A percentile compares a stretch with the other conserved stretches of the same genome.
phyloP scores from a whole-genome alignment of 2,113 vertebrate species.

The Pangasianodon gigas region DNA sequence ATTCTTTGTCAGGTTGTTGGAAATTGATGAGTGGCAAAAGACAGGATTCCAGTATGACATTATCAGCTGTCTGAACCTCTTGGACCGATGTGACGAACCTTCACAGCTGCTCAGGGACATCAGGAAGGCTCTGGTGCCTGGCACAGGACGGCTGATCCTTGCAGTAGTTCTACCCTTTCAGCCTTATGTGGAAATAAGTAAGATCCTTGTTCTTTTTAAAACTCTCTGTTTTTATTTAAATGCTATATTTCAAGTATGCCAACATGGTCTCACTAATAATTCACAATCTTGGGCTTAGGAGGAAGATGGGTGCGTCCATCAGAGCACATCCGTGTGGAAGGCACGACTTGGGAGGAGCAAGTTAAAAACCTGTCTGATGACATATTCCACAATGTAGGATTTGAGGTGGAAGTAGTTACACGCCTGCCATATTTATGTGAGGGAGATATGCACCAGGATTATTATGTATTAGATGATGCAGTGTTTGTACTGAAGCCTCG shows the following conservation, averaged over 20 bases:
- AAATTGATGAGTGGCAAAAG: slow-evolving; percentile 90
- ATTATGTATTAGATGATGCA: slow-evolving; percentile 93
- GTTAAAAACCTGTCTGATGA: slow-evolving; percentile 83
- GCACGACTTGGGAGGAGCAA: slow-evolving; percentile 95
- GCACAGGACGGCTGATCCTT: slow-evolving; percentile 85
- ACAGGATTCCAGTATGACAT: slow-evolving; percentile 90
- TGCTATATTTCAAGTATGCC: no score
- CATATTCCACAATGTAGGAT: slow-evolving; percentile 85
- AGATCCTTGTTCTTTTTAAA: slow-evolving; percentile 57
- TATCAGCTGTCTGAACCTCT: slow-evolving; percentile 96
- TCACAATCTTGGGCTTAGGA: slow-evolving; percentile 69
- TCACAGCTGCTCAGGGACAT: slow-evolving; percentile 87
- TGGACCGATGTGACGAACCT: slow-evolving; percentile 93
- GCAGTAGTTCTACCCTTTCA: slow-evolving; percentile 93
- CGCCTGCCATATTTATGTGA: slow-evolving; percentile 96
- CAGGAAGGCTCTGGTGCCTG: slow-evolving; percentile 82
- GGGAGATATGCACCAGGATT: slow-evolving; percentile 96
- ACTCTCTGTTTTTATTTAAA: neutral
- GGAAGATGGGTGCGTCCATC: slow-evolving; percentile 93
- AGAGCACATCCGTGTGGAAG: slow-evolving; percentile 83
- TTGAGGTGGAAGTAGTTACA: slow-evolving; percentile 91
- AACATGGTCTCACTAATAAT: neutral
- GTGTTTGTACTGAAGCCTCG: slow-evolving; percentile 87
- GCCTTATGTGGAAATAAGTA: slow-evolving; percentile 93
- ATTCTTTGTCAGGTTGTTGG: slow-evolving; percentile 71